Conservation (phyloP, 2,113 vertebrate genomes). For the Gallinago media region DNA sequence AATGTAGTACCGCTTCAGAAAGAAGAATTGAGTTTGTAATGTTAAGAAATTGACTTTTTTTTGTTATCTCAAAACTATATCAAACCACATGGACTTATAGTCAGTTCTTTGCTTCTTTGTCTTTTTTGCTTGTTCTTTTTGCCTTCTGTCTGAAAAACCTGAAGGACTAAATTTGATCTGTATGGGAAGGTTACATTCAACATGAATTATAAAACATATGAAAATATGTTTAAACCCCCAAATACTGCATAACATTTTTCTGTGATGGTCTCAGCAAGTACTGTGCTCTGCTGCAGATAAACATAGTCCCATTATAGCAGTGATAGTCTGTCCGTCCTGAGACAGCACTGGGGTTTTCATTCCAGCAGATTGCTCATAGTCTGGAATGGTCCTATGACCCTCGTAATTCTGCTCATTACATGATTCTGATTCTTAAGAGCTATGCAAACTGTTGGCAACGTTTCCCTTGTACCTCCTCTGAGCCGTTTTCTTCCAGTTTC, state of each 20-base stretch:
- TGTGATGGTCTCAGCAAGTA: background rate
- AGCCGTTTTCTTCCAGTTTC: background rate
- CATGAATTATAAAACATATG: background rate
- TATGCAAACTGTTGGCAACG: background rate
- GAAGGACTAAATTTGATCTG: background rate
- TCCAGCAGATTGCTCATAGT: background rate
- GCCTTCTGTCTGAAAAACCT: conserved; percentile 14
- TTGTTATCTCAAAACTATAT: background rate
- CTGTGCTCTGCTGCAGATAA: background rate
- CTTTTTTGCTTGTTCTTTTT: background rate
- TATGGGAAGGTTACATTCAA: background rate
- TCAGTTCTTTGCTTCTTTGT: background rate
- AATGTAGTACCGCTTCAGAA: background rate
- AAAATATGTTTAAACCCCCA: background rate
- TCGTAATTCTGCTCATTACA: background rate
- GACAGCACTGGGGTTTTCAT: background rate
- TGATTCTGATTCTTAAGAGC: background rate
- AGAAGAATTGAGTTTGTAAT: background rate
- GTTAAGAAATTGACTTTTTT: conserved; percentile 4
- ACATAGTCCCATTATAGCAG: background rate
- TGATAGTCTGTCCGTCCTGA: background rate
- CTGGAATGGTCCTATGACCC: background rate
- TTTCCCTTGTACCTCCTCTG: background rate
- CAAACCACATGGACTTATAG: background rate
- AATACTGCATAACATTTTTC: background rate